These are phyloP conservation scores for Vannuccia rotundouncinata DNA, from an alignment of 2,888 invertebrate species.

Conservation along the genomic window DNA sequence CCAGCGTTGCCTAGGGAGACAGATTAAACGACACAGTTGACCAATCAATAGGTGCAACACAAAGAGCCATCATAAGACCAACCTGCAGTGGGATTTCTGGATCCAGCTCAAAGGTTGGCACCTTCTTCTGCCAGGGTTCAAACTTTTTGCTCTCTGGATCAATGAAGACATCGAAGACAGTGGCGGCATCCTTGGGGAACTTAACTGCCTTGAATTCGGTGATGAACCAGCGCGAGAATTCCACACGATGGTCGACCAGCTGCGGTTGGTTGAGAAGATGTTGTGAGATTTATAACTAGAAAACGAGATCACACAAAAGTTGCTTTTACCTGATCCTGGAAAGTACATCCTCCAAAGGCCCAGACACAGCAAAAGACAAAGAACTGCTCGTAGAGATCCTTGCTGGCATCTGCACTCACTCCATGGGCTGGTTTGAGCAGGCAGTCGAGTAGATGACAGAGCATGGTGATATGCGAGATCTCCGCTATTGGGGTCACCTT, in stretches of 20 bases:
- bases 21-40: neutral
- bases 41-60: neutral
- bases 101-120: conserved; percentile 82
- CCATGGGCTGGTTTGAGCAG: conserved; percentile 70
- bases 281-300: neutral
- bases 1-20: conserved; percentile 59
- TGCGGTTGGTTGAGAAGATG: conserved; percentile 59
- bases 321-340: conserved; percentile 65
- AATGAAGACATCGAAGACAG: conserved; percentile 90
- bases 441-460: conserved; percentile 79
- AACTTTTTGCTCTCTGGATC: conserved; percentile 83
- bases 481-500: conserved; percentile 90
- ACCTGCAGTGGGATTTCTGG: conserved; percentile 82
- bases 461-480: conserved; percentile 79
- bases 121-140: conserved; percentile 77
- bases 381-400: conserved; percentile 88
- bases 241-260: conserved; percentile 79
- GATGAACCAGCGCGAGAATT: conserved; percentile 94
- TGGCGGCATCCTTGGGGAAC: conserved; percentile 79
- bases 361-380: conserved; percentile 91
- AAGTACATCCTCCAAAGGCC: conserved; percentile 95
- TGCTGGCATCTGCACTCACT: conserved; percentile 76
- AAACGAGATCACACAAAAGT: neutral
- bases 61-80: conserved; percentile 35
- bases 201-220: conserved; percentile 90